These are phyloP conservation scores for Drosophila murphyi DNA, from an alignment of 1,140 invertebrate species.

Conservation along the genomic window DNA sequence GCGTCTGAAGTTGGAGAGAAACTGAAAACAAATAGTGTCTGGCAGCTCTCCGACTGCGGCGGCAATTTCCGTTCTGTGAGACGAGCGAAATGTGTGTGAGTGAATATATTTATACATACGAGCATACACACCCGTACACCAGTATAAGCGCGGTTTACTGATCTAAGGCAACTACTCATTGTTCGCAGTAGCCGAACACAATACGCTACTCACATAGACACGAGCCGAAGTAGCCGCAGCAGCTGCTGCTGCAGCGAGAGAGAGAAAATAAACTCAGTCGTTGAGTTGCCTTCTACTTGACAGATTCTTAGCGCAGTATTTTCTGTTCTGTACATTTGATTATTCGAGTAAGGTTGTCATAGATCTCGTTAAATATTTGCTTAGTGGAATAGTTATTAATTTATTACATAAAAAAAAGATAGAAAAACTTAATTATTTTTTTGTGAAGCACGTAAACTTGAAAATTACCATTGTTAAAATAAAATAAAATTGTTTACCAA, in stretches of 20 bases:
- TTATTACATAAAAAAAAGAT: no score
- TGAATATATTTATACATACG: neutral
- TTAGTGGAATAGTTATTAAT: no score
- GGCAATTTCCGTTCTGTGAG: neutral
- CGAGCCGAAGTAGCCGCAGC: neutral
- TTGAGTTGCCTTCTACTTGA: no score
- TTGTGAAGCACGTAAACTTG: no score
- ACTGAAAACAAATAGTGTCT: neutral
- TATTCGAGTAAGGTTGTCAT: no score
- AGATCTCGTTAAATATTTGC: no score
- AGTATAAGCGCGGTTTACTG: slow-evolving; percentile 4
- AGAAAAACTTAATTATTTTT: no score
- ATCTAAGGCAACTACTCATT: slow-evolving; percentile 4
- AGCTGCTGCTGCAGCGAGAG: neutral
- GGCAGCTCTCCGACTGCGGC: neutral
- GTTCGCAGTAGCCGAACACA: no score
- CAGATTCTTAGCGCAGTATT: neutral
- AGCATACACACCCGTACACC: neutral
- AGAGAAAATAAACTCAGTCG: no score
- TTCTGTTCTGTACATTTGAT: no score
- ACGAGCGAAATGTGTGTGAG: neutral
- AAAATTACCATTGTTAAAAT: no score
- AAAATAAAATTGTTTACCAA: no score
- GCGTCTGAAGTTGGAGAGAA: neutral
- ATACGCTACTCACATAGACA: neutral